These are phyloP conservation scores for Eupithecia dodoneata DNA, from an alignment of 2,888 invertebrate species.

Conservation along the genomic window DNA sequence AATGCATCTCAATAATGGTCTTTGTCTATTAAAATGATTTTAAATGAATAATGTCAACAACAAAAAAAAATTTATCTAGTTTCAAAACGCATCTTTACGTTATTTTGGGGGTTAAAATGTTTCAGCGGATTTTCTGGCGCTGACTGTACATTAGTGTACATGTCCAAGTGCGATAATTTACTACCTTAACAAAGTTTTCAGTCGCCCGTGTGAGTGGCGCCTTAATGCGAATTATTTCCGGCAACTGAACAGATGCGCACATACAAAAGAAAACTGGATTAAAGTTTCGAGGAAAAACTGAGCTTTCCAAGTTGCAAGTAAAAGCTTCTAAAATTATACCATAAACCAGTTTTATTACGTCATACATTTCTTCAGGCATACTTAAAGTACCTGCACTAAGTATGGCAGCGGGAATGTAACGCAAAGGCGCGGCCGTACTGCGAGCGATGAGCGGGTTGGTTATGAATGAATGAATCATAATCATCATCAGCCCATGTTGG, in stretches of 20 bases:
- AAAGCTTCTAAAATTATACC: conserved; percentile 43
- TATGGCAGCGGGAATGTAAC: conserved; percentile 9
- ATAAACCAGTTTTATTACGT: conserved; percentile 48
- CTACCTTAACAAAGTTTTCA: conserved; percentile 6
- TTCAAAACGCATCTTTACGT: too few species aligned
- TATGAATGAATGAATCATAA: neutral
- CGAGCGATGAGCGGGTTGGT: neutral
- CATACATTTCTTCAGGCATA: conserved; percentile 39
- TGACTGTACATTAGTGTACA: neutral
- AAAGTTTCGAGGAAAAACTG: conserved; percentile 23
- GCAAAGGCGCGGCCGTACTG: neutral
- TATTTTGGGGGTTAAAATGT: neutral
- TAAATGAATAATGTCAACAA: too few species aligned
- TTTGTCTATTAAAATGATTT: too few species aligned
- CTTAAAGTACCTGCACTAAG: conserved; percentile 27
- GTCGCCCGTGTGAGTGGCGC: conserved; percentile 3
- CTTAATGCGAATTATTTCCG: conserved; percentile 14
- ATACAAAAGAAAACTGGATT: conserved; percentile 18
- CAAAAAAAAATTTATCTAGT: too few species aligned
- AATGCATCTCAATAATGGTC: neutral
- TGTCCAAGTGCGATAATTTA: conserved; percentile 8
- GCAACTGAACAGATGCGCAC: conserved; percentile 11
- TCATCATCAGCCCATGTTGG: too few species aligned
- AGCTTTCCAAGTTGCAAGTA: conserved; percentile 27
- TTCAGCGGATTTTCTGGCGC: neutral